Conservation (phyloP, 2,113 vertebrate genomes). For the Triplophysa rosa region DNA sequence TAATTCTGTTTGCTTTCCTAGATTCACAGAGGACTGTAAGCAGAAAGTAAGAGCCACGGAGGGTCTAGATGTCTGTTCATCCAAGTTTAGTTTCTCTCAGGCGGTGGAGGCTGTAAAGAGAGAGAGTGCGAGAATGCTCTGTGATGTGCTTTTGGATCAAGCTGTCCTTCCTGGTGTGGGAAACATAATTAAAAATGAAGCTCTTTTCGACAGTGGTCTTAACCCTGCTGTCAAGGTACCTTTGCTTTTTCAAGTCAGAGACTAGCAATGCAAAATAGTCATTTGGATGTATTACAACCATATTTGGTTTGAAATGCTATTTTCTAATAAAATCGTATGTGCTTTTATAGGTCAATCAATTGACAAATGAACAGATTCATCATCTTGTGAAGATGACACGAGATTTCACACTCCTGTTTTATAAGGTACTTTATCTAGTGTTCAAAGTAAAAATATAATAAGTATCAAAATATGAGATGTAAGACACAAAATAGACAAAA, state of each 20-base stretch:
- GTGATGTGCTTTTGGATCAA: slow-evolving; percentile 91
- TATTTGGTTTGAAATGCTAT: slow-evolving; percentile 38
- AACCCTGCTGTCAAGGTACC: slow-evolving; percentile 84
- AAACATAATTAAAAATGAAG: slow-evolving; percentile 98
- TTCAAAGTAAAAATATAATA: no score
- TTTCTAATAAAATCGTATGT: slow-evolving; percentile 26
- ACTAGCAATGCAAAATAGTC: not conserved
- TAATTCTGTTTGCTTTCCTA: slow-evolving; percentile 62
- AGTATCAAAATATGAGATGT: no score
- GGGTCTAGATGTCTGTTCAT: slow-evolving; percentile 86
- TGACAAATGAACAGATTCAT: slow-evolving; percentile 77
- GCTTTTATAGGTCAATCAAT: slow-evolving; percentile 77
- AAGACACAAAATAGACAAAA: no score
- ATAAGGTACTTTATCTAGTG: slow-evolving; percentile 76
- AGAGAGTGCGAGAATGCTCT: slow-evolving; percentile 81
- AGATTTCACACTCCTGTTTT: slow-evolving; percentile 91
- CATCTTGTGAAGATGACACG: slow-evolving; percentile 89
- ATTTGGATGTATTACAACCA: not conserved
- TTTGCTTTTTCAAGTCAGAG: not conserved
- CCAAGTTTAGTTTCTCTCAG: slow-evolving; percentile 80
- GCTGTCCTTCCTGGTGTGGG: slow-evolving; percentile 89
- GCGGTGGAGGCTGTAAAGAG: slow-evolving; percentile 79
- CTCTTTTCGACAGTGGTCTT: slow-evolving; percentile 87
- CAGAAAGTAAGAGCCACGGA: slow-evolving; percentile 78
- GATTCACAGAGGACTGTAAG: slow-evolving; percentile 79